Conservation (phyloP, 1,140 invertebrate genomes). For the Lepidurus couesii region DNA sequence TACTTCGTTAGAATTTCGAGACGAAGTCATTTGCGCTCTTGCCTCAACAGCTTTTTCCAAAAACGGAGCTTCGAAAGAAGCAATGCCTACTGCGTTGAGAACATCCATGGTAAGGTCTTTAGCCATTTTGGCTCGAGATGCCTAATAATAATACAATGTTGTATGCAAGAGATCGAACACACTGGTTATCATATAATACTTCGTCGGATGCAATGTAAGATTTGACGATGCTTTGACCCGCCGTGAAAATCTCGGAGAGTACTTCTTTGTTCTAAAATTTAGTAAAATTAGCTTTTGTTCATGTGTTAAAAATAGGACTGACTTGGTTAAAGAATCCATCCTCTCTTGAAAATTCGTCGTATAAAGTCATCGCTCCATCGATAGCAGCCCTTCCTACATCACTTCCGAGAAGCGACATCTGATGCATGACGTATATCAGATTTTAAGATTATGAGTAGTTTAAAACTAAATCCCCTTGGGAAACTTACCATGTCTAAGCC, state of each 20-base stretch:
- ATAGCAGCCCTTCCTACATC: not conserved
- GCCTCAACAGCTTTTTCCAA: not conserved
- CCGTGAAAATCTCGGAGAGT: not conserved
- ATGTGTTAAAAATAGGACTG: not conserved
- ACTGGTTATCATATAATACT: not conserved
- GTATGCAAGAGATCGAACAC: not conserved
- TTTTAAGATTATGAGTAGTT: not conserved
- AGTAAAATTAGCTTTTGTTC: not conserved
- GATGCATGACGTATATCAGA: not conserved
- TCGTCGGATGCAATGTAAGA: not conserved
- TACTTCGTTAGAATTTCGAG: not conserved
- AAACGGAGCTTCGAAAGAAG: not conserved
- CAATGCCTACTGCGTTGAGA: not conserved
- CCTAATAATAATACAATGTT: not conserved
- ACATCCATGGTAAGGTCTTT: not conserved
- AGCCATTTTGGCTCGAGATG: not conserved
- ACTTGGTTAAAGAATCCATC: not conserved
- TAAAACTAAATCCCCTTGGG: no score
- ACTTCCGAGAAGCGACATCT: not conserved
- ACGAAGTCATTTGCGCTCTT: not conserved
- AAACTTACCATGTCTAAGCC: no score
- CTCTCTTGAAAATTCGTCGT: not conserved
- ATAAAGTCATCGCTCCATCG: not conserved
- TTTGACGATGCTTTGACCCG: not conserved
- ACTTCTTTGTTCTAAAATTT: not conserved